Conservation (phyloP, 2,888 invertebrate genomes). For the Trilocha varians region DNA sequence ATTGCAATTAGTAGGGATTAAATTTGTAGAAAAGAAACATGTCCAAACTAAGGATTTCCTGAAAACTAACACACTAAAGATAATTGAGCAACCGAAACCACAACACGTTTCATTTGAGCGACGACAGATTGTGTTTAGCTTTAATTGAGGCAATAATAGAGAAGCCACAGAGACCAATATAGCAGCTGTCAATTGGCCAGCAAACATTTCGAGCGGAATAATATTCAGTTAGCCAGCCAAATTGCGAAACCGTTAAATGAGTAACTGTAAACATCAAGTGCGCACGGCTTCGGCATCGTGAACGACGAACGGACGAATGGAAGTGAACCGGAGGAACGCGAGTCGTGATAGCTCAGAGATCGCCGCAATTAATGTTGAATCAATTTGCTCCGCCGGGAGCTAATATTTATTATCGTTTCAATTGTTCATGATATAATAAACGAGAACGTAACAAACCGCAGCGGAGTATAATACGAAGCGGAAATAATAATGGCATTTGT, state of each 20-base stretch:
- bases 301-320: slow-evolving; percentile 10
- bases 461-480: slow-evolving; percentile 55
- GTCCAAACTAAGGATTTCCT: too few relatives aligned
- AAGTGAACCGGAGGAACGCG: slow-evolving; percentile 17
- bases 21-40: too few relatives aligned
- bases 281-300: slow-evolving; percentile 11
- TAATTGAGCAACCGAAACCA: slow-evolving; percentile 28
- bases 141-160: slow-evolving; percentile 25
- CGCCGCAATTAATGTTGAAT: slow-evolving; percentile 52
- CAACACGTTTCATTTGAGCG: slow-evolving; percentile 18
- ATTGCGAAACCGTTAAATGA: slow-evolving; percentile 46
- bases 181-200: slow-evolving; percentile 27
- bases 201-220: slow-evolving; percentile 28
- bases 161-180: slow-evolving; percentile 12
- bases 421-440: slow-evolving; percentile 60
- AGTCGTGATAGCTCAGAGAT: slow-evolving; percentile 40
- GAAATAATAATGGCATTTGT: slow-evolving; percentile 69
- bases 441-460: slow-evolving; percentile 54
- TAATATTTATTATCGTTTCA: slow-evolving; percentile 54
- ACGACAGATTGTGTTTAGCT: slow-evolving; percentile 28
- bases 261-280: slow-evolving; percentile 40
- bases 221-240: slow-evolving; percentile 28
- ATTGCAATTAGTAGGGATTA: too few relatives aligned
- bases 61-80: slow-evolving; percentile 48
- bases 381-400: slow-evolving; percentile 49